These are phyloP conservation scores for Haliaeetus leucogaster DNA, from an alignment of 2,113 vertebrate genomes.

Conservation along the genomic window DNA sequence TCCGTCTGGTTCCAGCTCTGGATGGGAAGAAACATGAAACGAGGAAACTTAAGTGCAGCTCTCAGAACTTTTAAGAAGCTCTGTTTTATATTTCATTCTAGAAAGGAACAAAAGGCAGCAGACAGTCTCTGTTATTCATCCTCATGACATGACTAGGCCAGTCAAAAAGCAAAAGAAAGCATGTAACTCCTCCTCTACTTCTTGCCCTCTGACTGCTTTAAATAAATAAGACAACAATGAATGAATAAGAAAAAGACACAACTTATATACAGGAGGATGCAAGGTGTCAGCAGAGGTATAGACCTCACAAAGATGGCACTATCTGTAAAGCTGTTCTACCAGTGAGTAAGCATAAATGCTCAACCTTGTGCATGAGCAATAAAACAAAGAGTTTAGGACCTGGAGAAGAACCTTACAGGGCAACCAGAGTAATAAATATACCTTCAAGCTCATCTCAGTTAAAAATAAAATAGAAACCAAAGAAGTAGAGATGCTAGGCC, in stretches of 20 bases:
- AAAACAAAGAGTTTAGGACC: background rate
- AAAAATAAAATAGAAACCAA: background rate
- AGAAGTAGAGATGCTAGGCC: background rate
- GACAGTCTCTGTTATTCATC: constrained; percentile 44
- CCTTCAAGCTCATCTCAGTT: background rate
- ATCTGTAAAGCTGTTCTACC: background rate
- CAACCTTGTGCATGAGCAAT: background rate
- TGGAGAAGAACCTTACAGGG: background rate
- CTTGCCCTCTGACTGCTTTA: background rate
- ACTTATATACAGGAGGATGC: background rate
- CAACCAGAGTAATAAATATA: background rate
- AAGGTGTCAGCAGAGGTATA: background rate
- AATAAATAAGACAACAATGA: background rate
- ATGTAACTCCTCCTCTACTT: background rate
- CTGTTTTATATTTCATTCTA: constrained; percentile 28
- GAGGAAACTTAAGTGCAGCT: background rate
- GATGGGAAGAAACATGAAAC: constrained; percentile 24
- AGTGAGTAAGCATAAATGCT: background rate
- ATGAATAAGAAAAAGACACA: constrained; percentile 1
- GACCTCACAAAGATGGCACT: background rate
- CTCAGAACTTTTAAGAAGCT: constrained; percentile 28
- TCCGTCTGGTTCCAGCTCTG: constrained; percentile 12
- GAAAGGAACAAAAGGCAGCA: constrained; percentile 36
- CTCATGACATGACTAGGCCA: background rate
- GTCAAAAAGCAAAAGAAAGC: background rate